A percentile compares a stretch with the other conserved stretches of the same genome.
Evolutionary conservation across 2,888 invertebrate genomes (phyloP).

Genomic region (Macroteleia sp.): DNA sequence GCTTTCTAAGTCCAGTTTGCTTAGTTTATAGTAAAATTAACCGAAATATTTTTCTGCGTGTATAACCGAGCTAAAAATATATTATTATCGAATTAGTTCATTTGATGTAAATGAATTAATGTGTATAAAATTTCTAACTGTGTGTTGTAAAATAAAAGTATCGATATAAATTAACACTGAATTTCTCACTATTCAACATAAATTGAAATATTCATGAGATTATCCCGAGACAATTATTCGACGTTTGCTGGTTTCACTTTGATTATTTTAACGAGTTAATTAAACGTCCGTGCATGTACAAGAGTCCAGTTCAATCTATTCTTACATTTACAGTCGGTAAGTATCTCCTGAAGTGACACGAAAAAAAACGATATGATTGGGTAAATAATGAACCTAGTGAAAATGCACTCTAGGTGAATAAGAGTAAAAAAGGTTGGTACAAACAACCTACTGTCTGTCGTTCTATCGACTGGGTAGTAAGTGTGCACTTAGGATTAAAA

Average conservation of each 20-base stretch:
- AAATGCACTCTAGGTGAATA: constrained; percentile 73
- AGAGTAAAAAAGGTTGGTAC: constrained; percentile 67
- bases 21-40: too few relatives aligned
- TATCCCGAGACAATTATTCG: not conserved
- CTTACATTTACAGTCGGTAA: constrained; percentile 33
- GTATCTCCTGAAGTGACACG: constrained; percentile 64
- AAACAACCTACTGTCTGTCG: constrained; percentile 57
- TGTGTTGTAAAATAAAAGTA: too few relatives aligned
- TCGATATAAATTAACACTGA: too few relatives aligned
- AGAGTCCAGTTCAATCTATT: constrained; percentile 13
- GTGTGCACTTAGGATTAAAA: constrained; percentile 79
- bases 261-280: constrained; percentile 20
- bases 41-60: too few relatives aligned
- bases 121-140: too few relatives aligned
- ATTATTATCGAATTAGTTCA: too few relatives aligned
- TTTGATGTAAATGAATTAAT: too few relatives aligned
- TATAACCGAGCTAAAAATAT: too few relatives aligned
- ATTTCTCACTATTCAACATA: not conserved
- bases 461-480: constrained; percentile 66
- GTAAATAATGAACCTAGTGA: constrained; percentile 78
- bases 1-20: too few relatives aligned
- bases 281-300: constrained; percentile 15
- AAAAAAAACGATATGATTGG: constrained; percentile 73
- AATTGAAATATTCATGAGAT: not conserved
- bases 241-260: constrained; percentile 2